Evolutionary conservation across 2,888 invertebrate genomes (phyloP), one percentile per base, ranked within the genome.

Genomic region (Liodrosophila aerea): DNA sequence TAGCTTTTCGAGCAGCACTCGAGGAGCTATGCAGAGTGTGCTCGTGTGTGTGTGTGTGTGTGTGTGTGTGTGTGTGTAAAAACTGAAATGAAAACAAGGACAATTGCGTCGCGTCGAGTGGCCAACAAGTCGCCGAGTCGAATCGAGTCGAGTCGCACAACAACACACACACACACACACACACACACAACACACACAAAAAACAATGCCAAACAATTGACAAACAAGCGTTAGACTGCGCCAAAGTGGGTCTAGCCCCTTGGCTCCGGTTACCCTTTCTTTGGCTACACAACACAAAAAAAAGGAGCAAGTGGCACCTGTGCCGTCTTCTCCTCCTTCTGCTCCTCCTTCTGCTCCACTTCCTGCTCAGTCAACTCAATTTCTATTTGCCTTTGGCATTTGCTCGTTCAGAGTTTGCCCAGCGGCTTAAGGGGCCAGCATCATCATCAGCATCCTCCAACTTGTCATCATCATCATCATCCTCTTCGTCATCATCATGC

Each of bases 51-150:
- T 47, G 27, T 53, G 49, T 54, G 34, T 36, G 30, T 22, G n/a
- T 39, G 27, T 49, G 27, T 47, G 29, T 58, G 7, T 53, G 47
- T 31, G 29, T 41, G 15, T 50, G 41, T 34, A 15, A 30, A 22
- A 7, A 15, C 1, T 22, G 11, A 22, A 73, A 63, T n/a, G n/a
- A 63, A 73, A 63, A 80, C 80, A 80, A 83, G 83, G 83, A 78
- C 83, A 78, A 81, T 77, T 75, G 82, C 75, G 61, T 51, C 61
- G 49, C 66, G 60, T 83, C 59, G 61, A 78, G 83, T 78, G 80
- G 76, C 41, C 54, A 36, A 65, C 71, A 70, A 69, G 70, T 67
- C 64, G 66, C 52, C 66, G 56, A 76, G 75, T 64, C 64, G 46
- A 27, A 29, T 31, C 53, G 37, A 46, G 51, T 51, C 60, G 50